phyloP scores from a whole-genome alignment of 1,140 invertebrate species.

The Saccostrea glomerata region DNA sequence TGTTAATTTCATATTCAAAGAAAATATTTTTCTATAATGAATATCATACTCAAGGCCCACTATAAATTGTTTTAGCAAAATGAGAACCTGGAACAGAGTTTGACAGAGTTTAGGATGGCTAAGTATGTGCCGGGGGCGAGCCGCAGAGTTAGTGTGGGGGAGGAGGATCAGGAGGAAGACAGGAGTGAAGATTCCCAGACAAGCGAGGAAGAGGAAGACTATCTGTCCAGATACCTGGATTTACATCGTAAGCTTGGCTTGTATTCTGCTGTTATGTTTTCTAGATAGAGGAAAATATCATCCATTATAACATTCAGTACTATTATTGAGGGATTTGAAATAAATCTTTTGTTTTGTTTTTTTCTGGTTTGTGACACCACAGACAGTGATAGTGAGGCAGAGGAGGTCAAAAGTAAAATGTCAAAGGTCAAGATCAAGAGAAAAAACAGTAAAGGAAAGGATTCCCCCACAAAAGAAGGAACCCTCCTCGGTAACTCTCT shows the following conservation, averaged over 20 bases:
- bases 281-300: too few species aligned
- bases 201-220: conserved; percentile 31
- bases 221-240: conserved; percentile 13
- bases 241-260: not conserved
- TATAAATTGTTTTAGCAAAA: conserved; percentile 65
- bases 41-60: too few species aligned
- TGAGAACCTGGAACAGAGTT: conserved; percentile 65
- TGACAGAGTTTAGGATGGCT: conserved; percentile 67
- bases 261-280: not conserved
- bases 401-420: not conserved
- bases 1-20: too few species aligned
- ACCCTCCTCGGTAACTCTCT: not conserved
- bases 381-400: conserved; percentile 12
- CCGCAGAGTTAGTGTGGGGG: not conserved
- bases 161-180: not conserved
- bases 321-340: too few species aligned
- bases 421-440: not conserved
- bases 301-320: too few species aligned
- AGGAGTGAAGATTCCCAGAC: not conserved
- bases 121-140: conserved; percentile 63
- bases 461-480: not conserved
- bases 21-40: too few species aligned
- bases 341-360: too few species aligned
- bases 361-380: not conserved
- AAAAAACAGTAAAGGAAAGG: not conserved